Conservation (phyloP, 1,140 invertebrate genomes). For the Campoletis sonorensis region DNA sequence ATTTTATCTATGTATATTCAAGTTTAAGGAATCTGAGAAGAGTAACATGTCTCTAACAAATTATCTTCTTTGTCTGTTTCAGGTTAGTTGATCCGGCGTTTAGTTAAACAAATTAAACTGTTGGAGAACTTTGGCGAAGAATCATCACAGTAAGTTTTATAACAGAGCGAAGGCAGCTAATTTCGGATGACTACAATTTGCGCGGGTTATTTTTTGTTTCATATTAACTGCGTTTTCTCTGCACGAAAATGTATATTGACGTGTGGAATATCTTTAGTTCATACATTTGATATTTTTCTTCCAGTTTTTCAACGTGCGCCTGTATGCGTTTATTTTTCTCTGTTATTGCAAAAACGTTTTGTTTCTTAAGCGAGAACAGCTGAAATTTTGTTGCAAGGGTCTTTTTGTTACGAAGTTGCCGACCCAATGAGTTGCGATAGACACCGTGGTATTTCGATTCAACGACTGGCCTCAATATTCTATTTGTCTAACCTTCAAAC, state of each 20-base stretch:
- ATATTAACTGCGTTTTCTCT: too few species aligned
- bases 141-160: background rate
- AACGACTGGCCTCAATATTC: too few species aligned
- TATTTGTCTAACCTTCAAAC: background rate
- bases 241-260: too few species aligned
- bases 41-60: conserved; percentile 25
- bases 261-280: too few species aligned
- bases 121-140: background rate
- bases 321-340: too few species aligned
- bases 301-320: too few species aligned
- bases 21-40: background rate
- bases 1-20: too few species aligned
- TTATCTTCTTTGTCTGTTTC: conserved; percentile 41
- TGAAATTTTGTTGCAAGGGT: background rate
- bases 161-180: too few species aligned
- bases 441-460: background rate
- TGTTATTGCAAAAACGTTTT: background rate
- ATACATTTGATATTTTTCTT: too few species aligned
- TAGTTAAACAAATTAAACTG: background rate
- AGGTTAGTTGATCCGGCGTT: conserved; percentile 23
- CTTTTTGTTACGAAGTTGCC: background rate
- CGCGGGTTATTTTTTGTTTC: too few species aligned
- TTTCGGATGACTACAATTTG: too few species aligned
- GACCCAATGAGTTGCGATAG: background rate
- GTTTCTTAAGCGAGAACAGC: background rate